These are phyloP conservation scores for Maniola hyperantus DNA, from an alignment of 2,888 invertebrate genomes.

Conservation along the genomic window DNA sequence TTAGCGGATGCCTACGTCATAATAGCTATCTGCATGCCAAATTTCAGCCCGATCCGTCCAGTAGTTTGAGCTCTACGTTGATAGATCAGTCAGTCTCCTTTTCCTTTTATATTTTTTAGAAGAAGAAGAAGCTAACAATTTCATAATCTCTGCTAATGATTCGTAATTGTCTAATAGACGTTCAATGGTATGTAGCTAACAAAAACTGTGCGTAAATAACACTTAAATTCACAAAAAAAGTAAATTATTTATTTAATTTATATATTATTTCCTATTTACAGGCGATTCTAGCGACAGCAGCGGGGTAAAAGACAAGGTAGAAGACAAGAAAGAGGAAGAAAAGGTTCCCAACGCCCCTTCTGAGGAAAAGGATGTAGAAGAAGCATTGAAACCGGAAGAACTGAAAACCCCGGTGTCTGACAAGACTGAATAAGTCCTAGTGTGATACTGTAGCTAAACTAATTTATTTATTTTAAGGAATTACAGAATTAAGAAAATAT, in stretches of 20 bases:
- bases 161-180: too few species aligned
- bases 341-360: constrained; percentile 23
- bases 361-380: constrained; percentile 23
- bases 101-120: too few species aligned
- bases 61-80: too few species aligned
- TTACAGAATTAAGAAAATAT: constrained; percentile 32
- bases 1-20: too few species aligned
- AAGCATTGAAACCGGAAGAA: constrained; percentile 38
- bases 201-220: neutral
- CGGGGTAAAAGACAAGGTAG: constrained; percentile 47
- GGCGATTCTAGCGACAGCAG: constrained; percentile 62
- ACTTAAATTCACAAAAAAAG: neutral
- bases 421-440: constrained; percentile 41
- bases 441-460: constrained; percentile 29
- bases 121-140: too few species aligned
- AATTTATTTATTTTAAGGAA: constrained; percentile 34
- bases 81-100: too few species aligned
- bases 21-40: too few species aligned
- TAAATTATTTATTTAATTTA: neutral
- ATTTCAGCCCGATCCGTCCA: too few species aligned
- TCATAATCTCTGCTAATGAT: too few species aligned
- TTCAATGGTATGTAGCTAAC: neutral
- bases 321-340: constrained; percentile 21
- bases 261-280: constrained; percentile 44
- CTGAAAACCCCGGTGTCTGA: constrained; percentile 45